Percentiles rank a stretch among this genome's conserved stretches.
phyloP scores from a whole-genome alignment of 2,888 invertebrate species.

The Nowickia ferox region DNA sequence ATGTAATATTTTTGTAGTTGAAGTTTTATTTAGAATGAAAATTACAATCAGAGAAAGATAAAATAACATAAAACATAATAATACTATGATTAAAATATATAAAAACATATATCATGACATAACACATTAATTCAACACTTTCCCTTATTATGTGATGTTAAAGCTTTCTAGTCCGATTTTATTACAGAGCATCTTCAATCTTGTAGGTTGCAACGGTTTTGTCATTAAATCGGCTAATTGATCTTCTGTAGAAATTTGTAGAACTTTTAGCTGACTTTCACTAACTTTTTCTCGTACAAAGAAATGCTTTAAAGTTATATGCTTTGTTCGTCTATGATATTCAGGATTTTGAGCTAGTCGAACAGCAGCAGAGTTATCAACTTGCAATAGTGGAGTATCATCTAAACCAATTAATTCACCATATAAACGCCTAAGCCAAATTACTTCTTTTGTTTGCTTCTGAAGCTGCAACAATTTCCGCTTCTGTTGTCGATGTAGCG shows the following conservation, averaged over 20 bases:
- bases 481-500: slow-evolving; percentile 76
- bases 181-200: slow-evolving; percentile 7
- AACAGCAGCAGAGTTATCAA: not conserved
- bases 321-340: slow-evolving; percentile 4
- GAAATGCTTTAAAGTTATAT: slow-evolving; percentile 18
- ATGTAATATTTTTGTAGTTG: too few species aligned
- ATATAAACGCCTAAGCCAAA: not conserved
- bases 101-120: not conserved
- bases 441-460: slow-evolving; percentile 11
- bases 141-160: too few species aligned
- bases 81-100: too few species aligned
- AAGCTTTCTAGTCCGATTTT: not conserved
- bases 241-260: too few species aligned
- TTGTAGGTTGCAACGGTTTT: not conserved
- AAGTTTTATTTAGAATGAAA: too few species aligned
- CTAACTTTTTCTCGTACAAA: slow-evolving; percentile 12
- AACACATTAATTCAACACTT: slow-evolving; percentile 6
- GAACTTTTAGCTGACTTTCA: not conserved
- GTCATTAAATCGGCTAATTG: too few species aligned
- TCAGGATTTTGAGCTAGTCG: not conserved
- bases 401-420: not conserved
- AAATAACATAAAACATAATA: too few species aligned
- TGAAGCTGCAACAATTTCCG: too few species aligned
- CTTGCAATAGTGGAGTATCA: not conserved
- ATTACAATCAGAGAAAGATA: too few species aligned